phyloP scores from a whole-genome alignment of 2,888 invertebrate genomes.

The Eupsilia transversa region DNA sequence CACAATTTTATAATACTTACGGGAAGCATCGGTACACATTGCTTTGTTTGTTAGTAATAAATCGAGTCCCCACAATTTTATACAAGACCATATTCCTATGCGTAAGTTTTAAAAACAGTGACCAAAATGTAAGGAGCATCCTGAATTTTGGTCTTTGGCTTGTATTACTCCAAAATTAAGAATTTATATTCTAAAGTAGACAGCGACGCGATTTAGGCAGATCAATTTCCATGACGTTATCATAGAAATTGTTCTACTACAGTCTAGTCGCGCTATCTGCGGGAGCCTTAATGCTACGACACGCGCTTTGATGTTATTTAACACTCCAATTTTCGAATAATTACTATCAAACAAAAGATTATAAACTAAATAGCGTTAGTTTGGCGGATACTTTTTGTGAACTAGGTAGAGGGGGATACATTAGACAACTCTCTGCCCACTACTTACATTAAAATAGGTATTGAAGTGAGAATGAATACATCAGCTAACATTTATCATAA shows the following conservation, averaged over 20 bases:
- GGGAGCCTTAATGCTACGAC: too few species aligned
- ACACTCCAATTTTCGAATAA: slow-evolving; percentile 45
- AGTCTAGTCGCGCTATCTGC: too few species aligned
- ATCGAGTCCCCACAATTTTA: slow-evolving; percentile 34
- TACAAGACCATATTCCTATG: slow-evolving; percentile 12
- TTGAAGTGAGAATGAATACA: slow-evolving; percentile 15
- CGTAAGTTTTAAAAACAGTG: slow-evolving; percentile 12
- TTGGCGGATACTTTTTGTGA: slow-evolving; percentile 35
- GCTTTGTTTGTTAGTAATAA: slow-evolving; percentile 61
- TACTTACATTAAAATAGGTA: slow-evolving; percentile 39
- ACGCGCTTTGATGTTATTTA: background rate
- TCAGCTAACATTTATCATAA: slow-evolving; percentile 34
- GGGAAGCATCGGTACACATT: slow-evolving; percentile 73
- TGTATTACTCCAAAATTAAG: slow-evolving; percentile 18
- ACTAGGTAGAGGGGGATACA: background rate
- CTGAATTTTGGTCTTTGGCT: background rate
- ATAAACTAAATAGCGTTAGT: slow-evolving; percentile 53
- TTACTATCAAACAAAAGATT: slow-evolving; percentile 62
- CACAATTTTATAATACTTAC: slow-evolving; percentile 86
- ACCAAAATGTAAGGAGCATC: background rate
- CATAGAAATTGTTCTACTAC: too few species aligned
- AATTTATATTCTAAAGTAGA: background rate
- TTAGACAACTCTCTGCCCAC: slow-evolving; percentile 26
- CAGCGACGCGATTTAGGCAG: too few species aligned
- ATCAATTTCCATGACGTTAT: too few species aligned